Evolutionary conservation across 2,113 vertebrate species (phyloP).

Genomic region (Bombycilla garrulus): DNA sequence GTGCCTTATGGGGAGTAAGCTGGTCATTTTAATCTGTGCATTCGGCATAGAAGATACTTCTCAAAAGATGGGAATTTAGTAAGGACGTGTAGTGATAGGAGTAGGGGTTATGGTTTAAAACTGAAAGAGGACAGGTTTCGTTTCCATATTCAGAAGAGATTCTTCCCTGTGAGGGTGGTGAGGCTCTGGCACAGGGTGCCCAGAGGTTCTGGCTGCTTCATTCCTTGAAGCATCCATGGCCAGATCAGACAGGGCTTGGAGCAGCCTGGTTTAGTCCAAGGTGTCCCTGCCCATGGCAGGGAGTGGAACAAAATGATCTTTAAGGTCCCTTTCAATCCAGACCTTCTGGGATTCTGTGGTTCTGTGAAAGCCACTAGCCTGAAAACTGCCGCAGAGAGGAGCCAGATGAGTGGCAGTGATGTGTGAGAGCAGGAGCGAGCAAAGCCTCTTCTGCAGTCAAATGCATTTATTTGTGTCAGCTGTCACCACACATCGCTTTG

Average conservation of each 20-base stretch:
- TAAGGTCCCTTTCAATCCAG: not conserved
- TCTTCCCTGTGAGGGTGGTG: not conserved
- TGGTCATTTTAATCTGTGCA: not conserved
- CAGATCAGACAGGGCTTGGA: accelerated
- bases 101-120: not conserved
- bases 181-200: not conserved
- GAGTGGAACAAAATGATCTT: not conserved
- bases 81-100: not conserved
- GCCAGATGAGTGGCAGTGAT: not conserved
- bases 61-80: not conserved
- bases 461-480: not conserved
- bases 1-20: not conserved
- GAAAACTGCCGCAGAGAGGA: not conserved
- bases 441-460: not conserved
- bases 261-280: not conserved
- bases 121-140: not conserved
- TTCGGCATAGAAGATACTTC: not conserved
- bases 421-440: not conserved
- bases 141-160: not conserved
- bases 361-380: not conserved
- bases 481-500: accelerated
- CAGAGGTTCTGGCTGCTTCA: not conserved
- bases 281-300: not conserved
- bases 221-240: accelerated
- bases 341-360: not conserved